A percentile compares a stretch with the other conserved stretches of the same genome.
phyloP scores from a whole-genome alignment of 2,113 vertebrate genomes.

The Mobula hypostoma region DNA sequence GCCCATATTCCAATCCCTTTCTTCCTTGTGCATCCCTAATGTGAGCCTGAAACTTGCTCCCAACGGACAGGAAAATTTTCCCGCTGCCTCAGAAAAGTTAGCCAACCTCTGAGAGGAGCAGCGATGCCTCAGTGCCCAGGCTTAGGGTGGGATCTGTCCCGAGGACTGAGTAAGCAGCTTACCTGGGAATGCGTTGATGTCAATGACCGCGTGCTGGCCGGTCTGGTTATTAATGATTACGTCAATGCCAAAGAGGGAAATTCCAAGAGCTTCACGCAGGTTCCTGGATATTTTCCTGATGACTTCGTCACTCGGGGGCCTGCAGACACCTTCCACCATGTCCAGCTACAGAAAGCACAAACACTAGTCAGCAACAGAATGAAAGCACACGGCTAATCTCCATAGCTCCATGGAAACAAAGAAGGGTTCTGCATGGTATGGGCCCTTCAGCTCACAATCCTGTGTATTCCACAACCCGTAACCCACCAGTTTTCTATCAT shows the following conservation, averaged over 20 bases:
- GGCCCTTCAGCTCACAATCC: no score
- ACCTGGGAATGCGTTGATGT: slow-evolving; percentile 98
- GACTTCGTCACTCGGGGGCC: slow-evolving; percentile 82
- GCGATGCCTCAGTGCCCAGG: no score
- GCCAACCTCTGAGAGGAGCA: neutral
- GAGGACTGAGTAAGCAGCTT: slow-evolving; percentile 38
- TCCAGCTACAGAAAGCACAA: slow-evolving; percentile 65
- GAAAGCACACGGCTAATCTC: neutral
- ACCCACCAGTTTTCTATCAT: no score
- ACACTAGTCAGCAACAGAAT: neutral
- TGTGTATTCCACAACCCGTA: no score
- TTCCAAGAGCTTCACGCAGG: slow-evolving; percentile 75
- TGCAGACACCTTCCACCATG: slow-evolving; percentile 86
- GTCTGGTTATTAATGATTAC: slow-evolving; percentile 97
- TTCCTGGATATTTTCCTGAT: slow-evolving; percentile 82
- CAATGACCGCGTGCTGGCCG: slow-evolving; percentile 89
- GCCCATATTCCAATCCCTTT: neutral
- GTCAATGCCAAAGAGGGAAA: slow-evolving; percentile 93
- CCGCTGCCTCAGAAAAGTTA: neutral
- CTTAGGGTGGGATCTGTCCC: no score
- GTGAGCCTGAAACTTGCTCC: neutral
- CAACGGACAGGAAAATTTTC: neutral
- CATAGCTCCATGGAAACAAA: neutral
- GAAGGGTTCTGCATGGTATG: no score
- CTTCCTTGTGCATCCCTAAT: neutral